phyloP scores from a whole-genome alignment of 2,113 vertebrate species.

The Passer montanus region DNA sequence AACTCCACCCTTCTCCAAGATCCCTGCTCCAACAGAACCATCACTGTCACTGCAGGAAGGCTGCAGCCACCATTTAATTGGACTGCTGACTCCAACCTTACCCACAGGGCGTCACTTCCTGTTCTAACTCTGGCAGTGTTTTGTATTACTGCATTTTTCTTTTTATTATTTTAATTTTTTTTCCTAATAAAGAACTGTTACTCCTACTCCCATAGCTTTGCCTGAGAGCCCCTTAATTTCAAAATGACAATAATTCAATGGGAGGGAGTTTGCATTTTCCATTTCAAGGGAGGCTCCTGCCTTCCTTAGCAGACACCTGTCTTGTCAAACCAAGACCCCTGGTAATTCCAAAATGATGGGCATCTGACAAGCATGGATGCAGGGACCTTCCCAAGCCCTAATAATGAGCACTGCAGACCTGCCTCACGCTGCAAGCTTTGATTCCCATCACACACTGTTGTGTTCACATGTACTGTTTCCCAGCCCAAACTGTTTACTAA shows the following conservation, averaged over 20 bases:
- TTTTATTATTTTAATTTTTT: background rate
- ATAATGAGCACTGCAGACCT: fast-evolving
- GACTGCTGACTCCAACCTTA: background rate
- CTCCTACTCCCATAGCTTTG: background rate
- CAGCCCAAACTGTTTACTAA: background rate
- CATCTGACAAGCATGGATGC: background rate
- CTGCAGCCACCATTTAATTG: background rate
- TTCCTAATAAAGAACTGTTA: background rate
- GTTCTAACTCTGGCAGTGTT: background rate
- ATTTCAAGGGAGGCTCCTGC: background rate
- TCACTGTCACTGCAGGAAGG: background rate
- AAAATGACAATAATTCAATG: background rate
- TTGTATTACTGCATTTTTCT: background rate
- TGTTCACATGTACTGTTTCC: background rate
- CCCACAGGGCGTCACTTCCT: background rate
- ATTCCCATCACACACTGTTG: fast-evolving
- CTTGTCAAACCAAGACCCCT: background rate
- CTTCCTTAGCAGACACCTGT: background rate
- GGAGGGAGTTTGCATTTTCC: background rate
- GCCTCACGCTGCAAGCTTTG: background rate
- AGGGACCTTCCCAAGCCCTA: background rate
- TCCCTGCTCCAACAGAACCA: background rate
- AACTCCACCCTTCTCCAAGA: background rate
- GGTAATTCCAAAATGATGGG: background rate
- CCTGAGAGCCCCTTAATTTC: background rate